Conservation (phyloP, 2,888 invertebrate species). For the Macrostomum cliftonense region DNA sequence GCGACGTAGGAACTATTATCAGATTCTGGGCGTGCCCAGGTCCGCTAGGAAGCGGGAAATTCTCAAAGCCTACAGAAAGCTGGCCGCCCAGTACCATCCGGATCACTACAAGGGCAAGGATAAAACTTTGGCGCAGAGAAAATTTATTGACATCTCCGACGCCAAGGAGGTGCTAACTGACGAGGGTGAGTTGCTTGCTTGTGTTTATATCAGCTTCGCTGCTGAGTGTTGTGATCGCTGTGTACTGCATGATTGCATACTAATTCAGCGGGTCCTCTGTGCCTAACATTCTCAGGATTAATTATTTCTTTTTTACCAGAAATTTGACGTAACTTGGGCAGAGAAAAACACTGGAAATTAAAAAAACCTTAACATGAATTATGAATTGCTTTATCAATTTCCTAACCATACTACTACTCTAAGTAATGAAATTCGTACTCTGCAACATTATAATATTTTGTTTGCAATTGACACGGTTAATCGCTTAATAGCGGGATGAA, state of each 20-base stretch:
- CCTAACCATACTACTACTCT: too few species aligned
- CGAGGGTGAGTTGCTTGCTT: conserved; percentile 38
- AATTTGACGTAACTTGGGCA: too few species aligned
- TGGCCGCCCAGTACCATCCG: conserved; percentile 96
- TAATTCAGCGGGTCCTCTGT: too few species aligned
- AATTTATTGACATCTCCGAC: conserved; percentile 91
- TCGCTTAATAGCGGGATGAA: too few species aligned
- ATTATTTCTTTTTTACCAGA: too few species aligned
- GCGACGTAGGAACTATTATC: conserved; percentile 84
- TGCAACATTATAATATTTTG: too few species aligned
- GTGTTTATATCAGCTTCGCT: neutral
- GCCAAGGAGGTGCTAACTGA: conserved; percentile 77
- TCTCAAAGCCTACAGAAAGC: conserved; percentile 73
- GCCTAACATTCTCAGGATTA: too few species aligned
- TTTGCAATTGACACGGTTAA: too few species aligned
- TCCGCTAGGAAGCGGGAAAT: conserved; percentile 75
- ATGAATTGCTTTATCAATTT: too few species aligned
- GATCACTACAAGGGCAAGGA: conserved; percentile 64
- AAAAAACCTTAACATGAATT: too few species aligned
- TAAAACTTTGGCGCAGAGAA: conserved; percentile 82
- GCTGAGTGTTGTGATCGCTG: neutral
- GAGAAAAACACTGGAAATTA: too few species aligned
- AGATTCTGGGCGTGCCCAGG: conserved; percentile 75
- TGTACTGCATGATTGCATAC: neutral
- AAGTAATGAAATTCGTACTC: too few species aligned